Base-by-base conservation (phyloP, 2,113 vertebrate genomes). In the Gasterosteus nipponicus region DNA sequence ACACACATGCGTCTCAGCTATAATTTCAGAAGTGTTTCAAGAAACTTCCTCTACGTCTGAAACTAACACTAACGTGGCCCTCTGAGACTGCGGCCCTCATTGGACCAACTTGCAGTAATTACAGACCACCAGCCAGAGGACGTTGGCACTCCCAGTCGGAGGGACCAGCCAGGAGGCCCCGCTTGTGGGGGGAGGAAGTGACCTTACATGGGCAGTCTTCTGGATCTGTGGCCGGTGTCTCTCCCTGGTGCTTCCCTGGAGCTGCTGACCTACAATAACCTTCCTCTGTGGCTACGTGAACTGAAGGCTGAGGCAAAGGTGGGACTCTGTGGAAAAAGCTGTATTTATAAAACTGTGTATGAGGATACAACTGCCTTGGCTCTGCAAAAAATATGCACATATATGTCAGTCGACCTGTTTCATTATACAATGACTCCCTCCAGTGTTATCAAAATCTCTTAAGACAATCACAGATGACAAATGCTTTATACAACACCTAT, bases 151-250 rank as follows among this genome's bases (percentile, higher is more conserved):
- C 85, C 79, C 82, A 73, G 61, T 10, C 46, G 19, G 71, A 16
- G 4, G 29, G 60, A 73, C 58, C 38, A 77, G 66, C 66, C 42
- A 58, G 71, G 63, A 86, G 75, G 80, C 77, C 80, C 78, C 1
- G 11, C 51, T 56, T 68, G 46, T 64, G 46, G 59, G 64, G 56
- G 73, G 61, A 86, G 92, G 92, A 92, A 92, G 85, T 72, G 77
- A 29, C 88, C 92, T 60, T 92, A 93, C 68, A 92, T 91, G 90
- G 91, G 65, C 80, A 89, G 22, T 63, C 29, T 29, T 47, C 51
- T 65, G 61, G 35, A 38, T 69, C 16, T 68, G 57, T 38, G 73
- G 73, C 58, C 39, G 8, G 29, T 39, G 53, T 57, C 16, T 31
- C 5, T 47, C 8, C 35, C 49, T 14, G 61, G 61, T 42, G 46